Conservation (phyloP, 2,797 vertebrate species). For the Champsocephalus esox region DNA sequence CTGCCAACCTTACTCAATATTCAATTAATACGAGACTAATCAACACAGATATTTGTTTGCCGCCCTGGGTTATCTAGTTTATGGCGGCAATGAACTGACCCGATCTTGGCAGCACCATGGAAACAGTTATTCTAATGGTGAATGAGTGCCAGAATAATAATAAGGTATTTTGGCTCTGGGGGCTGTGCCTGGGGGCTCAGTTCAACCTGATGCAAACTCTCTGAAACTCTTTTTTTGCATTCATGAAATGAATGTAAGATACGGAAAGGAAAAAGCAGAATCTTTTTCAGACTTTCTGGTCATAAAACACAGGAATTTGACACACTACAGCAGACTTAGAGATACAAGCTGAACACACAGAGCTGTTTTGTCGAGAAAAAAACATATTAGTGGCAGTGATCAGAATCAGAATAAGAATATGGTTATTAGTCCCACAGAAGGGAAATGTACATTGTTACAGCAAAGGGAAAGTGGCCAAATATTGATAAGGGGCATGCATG, state of each 20-base stretch:
- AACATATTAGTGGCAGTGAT: conserved; percentile 1
- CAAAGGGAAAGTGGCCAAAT: too few relatives aligned
- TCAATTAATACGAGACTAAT: conserved; percentile 48
- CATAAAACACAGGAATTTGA: conserved; percentile 47
- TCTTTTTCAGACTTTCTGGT: conserved; percentile 52
- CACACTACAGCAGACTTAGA: conserved; percentile 23
- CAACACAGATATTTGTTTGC: conserved; percentile 35
- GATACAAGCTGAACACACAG: conserved; percentile 19
- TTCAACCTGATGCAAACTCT: conserved; percentile 79
- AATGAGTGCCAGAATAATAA: conserved; percentile 62
- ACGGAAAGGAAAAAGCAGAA: conserved; percentile 27
- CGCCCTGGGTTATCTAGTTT: background rate
- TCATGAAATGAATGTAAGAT: conserved; percentile 44
- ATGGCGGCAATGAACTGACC: conserved; percentile 22
- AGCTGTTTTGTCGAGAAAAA: background rate
- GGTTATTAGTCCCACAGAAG: too few relatives aligned
- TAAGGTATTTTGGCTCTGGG: conserved; percentile 51
- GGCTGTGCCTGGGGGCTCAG: conserved; percentile 58
- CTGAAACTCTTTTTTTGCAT: conserved; percentile 62
- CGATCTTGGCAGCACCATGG: conserved; percentile 51
- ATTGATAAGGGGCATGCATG: too few relatives aligned
- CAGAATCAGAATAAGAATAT: too few relatives aligned
- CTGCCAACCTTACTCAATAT: conserved; percentile 28
- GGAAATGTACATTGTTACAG: too few relatives aligned
- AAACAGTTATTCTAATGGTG: conserved; percentile 55